Evolutionary conservation across 2,888 invertebrate genomes (phyloP), one percentile per base, ranked within the genome.

Genomic region (Drosophila leonis): DNA sequence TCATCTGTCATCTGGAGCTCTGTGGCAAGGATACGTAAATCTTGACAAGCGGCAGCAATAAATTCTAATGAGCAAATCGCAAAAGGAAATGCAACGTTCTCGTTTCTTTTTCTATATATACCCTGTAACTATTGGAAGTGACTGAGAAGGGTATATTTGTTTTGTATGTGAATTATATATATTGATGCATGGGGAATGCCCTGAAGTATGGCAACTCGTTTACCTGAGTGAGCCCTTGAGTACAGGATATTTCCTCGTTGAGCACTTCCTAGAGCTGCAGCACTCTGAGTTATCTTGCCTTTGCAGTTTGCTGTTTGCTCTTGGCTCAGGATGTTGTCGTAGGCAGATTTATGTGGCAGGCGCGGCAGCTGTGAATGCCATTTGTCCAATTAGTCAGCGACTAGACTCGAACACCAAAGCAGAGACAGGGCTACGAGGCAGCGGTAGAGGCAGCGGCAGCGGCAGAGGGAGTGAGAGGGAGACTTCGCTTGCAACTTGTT

Each of bases 21-120:
- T 20, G 29, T 55, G 62, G 78, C 73, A 91, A 91, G 91, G 91
- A 91, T 91, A 90, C 91, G 91, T 91, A 91, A 91, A 91, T 91
- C 88, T 90, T 87, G 80, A 83, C 88, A 86, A 82, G 80, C 80
- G 82, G 88, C 80, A 76, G 86, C 89, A 82, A 91, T 91, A 90
- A 91, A 91, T 91, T 90, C 90, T 80, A 87, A 83, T 83, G 87
- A 87, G 84, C 88, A 82, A 86, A 83, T 82, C 86, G 80, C 82
- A 80, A 82, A 86, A 88, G 86, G 83, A 88, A 88, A 83, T 82
- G 81, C 83, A 78, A 75, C 75, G 69, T 78, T 78, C 78, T 78
- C 75, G 71, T 54, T 67, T 61, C 51, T 31, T 46, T 39, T 27
- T 15, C 31, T 27, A 18, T 55, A 44, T 27, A 51, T 64, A 49